phyloP scores from a whole-genome alignment of 2,888 invertebrate genomes.

The Unio delphinus region DNA sequence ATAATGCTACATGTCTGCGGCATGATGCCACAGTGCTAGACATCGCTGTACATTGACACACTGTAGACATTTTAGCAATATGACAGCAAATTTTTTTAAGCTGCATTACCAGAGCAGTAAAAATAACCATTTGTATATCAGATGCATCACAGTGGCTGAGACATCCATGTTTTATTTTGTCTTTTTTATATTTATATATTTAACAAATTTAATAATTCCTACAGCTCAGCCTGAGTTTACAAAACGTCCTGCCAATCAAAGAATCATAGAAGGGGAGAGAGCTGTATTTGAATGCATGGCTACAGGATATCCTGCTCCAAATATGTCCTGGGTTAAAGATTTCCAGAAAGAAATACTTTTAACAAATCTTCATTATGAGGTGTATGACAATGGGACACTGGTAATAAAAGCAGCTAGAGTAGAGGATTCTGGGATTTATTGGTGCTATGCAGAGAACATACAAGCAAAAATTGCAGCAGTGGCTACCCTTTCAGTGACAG shows the following conservation, averaged over 20 bases:
- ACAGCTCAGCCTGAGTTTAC: conserved; percentile 24
- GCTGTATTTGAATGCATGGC: conserved; percentile 30
- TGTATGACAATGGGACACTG: conserved; percentile 30
- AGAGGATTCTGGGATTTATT: conserved; percentile 28
- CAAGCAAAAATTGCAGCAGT: conserved; percentile 15
- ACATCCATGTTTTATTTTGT: too few relatives aligned
- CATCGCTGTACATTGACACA: too few relatives aligned
- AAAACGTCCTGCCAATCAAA: conserved; percentile 22
- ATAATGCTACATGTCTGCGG: too few relatives aligned
- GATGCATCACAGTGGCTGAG: too few relatives aligned
- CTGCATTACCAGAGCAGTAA: too few relatives aligned
- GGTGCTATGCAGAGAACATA: conserved; percentile 21
- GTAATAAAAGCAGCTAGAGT: conserved; percentile 19
- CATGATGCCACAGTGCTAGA: too few relatives aligned
- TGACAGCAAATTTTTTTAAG: too few relatives aligned
- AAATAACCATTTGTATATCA: too few relatives aligned
- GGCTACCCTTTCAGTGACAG: conserved; percentile 26
- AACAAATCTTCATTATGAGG: conserved; percentile 6
- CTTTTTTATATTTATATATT: too few relatives aligned
- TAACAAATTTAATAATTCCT: not conserved
- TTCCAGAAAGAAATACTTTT: conserved; percentile 12
- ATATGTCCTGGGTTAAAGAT: conserved; percentile 23
- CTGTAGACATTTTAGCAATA: too few relatives aligned
- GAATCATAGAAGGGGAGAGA: conserved; percentile 15
- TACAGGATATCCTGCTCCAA: conserved; percentile 19